Evolutionary conservation across 2,888 invertebrate species (phyloP).

Genomic region (Archips xylosteana): DNA sequence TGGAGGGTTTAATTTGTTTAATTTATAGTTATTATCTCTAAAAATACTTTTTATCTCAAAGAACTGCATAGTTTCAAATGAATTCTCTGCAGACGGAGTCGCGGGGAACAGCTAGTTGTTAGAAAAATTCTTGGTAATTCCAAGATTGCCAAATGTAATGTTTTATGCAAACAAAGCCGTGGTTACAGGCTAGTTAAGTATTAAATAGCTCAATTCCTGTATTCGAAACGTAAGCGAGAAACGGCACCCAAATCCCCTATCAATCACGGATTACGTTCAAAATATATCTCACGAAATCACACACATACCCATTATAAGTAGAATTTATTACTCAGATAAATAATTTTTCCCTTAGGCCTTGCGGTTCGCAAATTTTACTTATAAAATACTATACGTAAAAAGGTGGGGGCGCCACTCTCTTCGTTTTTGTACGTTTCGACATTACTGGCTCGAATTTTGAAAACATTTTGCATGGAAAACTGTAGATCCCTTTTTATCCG

Average conservation of each 20-base stretch:
- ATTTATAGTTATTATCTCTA: too few species aligned
- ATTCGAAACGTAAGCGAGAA: constrained; percentile 25
- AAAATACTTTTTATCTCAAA: too few species aligned
- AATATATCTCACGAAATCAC: constrained; percentile 28
- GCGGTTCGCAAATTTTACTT: constrained; percentile 25
- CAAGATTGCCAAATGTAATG: too few species aligned
- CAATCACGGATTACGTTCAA: constrained; percentile 33
- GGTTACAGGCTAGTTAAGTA: not conserved
- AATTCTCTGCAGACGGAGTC: too few species aligned
- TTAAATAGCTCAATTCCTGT: constrained; percentile 10
- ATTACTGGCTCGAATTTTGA: not conserved
- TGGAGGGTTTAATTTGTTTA: too few species aligned
- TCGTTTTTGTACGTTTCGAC: not conserved
- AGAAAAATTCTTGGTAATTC: too few species aligned
- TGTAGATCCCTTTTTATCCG: too few species aligned
- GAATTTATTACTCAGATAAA: constrained; percentile 32
- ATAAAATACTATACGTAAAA: constrained; percentile 4
- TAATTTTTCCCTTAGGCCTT: constrained; percentile 30
- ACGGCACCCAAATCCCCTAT: constrained; percentile 26
- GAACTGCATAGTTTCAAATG: too few species aligned
- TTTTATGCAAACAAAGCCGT: too few species aligned
- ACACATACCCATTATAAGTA: constrained; percentile 33
- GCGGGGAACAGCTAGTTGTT: too few species aligned
- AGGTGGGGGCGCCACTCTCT: not conserved
- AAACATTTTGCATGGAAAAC: too few species aligned